Percentiles rank a stretch among this genome's conserved stretches.
Evolutionary conservation across 2,888 invertebrate species (phyloP).

Genomic region (Adela reaumurella): DNA sequence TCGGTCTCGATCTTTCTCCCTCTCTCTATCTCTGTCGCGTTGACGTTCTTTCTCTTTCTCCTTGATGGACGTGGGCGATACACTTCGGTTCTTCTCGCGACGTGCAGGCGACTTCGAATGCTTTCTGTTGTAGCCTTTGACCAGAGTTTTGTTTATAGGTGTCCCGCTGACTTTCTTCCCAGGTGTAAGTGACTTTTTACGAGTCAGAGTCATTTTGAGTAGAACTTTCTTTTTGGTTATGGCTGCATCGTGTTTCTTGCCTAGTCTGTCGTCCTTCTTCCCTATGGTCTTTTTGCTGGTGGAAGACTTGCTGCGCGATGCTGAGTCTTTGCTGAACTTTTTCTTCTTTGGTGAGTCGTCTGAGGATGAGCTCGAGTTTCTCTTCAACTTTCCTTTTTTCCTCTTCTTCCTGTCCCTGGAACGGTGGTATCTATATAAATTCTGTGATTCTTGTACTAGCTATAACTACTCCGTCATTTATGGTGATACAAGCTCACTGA

Average conservation of each 20-base stretch:
- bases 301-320: slow-evolving; percentile 36
- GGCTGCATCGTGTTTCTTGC: slow-evolving; percentile 35
- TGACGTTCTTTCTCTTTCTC: slow-evolving; percentile 51
- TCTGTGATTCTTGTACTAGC: too few species aligned
- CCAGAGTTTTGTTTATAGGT: slow-evolving; percentile 40
- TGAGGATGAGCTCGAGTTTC: slow-evolving; percentile 63
- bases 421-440: slow-evolving; percentile 7
- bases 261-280: slow-evolving; percentile 41
- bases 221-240: slow-evolving; percentile 29
- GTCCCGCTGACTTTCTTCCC: slow-evolving; percentile 50
- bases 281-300: slow-evolving; percentile 36
- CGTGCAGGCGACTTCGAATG: slow-evolving; percentile 45
- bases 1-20: slow-evolving; percentile 42
- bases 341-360: slow-evolving; percentile 60
- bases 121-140: slow-evolving; percentile 29
- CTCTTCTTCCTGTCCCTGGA: slow-evolving; percentile 43
- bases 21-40: slow-evolving; percentile 23
- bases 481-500: background rate
- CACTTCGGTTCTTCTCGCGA: slow-evolving; percentile 40
- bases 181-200: slow-evolving; percentile 48
- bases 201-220: slow-evolving; percentile 28
- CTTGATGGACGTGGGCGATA: slow-evolving; percentile 37
- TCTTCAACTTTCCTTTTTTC: slow-evolving; percentile 51
- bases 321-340: slow-evolving; percentile 36
- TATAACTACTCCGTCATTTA: too few species aligned